These are phyloP conservation scores for Stenurella melanura DNA, from an alignment of 2,888 invertebrate species.

Conservation along the genomic window DNA sequence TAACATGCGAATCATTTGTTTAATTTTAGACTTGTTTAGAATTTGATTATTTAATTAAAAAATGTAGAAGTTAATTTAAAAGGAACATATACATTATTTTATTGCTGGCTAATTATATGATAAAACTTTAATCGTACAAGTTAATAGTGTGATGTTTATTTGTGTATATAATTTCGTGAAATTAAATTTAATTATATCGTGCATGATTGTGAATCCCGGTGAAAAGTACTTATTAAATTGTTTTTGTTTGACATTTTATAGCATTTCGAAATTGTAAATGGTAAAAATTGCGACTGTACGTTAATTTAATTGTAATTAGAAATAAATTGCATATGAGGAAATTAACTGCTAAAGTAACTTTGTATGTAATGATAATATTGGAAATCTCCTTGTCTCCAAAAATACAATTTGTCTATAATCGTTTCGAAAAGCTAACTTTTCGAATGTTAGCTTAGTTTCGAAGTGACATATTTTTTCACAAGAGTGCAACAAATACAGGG, in stretches of 20 bases:
- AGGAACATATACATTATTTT: slow-evolving; percentile 11
- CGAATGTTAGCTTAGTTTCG: no score
- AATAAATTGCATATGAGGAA: slow-evolving; percentile 8
- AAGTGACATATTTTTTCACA: no score
- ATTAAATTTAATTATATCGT: slow-evolving; percentile 26
- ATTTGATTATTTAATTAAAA: background rate
- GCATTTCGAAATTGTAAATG: slow-evolving; percentile 12
- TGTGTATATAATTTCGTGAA: slow-evolving; percentile 19
- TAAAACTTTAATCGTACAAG: slow-evolving; percentile 28
- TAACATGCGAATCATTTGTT: no score
- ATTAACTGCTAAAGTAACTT: slow-evolving; percentile 10
- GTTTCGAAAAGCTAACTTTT: no score
- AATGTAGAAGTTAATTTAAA: slow-evolving; percentile 11
- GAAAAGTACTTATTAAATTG: slow-evolving; percentile 35
- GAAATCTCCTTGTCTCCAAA: no score
- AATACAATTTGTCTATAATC: no score
- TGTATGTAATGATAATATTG: background rate
- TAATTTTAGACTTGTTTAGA: background rate
- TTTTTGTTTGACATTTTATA: slow-evolving; percentile 34
- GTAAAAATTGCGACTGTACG: background rate
- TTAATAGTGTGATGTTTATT: slow-evolving; percentile 20
- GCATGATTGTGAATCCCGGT: slow-evolving; percentile 10
- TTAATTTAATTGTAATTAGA: slow-evolving; percentile 22
- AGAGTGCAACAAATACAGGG: no score
- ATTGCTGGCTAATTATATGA: slow-evolving; percentile 21